Conservation (phyloP, 2,888 invertebrate genomes). For the Globia sparganii region DNA sequence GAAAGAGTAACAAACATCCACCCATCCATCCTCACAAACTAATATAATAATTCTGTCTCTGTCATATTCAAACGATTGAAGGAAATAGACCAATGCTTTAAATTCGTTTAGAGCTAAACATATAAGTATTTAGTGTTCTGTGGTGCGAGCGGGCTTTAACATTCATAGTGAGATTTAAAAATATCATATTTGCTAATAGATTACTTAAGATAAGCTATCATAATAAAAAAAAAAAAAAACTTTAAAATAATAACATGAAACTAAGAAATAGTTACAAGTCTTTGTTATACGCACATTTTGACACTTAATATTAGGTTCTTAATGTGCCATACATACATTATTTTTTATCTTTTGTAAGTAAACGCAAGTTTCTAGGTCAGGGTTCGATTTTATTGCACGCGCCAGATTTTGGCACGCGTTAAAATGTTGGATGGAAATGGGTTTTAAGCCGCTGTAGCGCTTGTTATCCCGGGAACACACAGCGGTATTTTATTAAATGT, state of each 20-base stretch:
- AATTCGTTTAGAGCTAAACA: background rate
- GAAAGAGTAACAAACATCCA: too few species aligned
- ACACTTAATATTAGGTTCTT: background rate
- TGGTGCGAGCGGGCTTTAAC: background rate
- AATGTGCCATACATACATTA: too few species aligned
- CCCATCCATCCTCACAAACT: too few species aligned
- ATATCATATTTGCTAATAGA: too few species aligned
- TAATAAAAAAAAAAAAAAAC: background rate
- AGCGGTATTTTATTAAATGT: conserved; percentile 50
- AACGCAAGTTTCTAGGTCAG: conserved; percentile 44
- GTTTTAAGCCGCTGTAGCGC: conserved; percentile 25
- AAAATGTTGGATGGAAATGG: conserved; percentile 37
- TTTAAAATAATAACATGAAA: background rate
- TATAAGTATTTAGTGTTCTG: background rate
- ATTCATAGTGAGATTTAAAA: background rate
- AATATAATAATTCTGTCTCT: background rate
- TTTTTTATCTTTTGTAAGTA: background rate
- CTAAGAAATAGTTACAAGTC: background rate
- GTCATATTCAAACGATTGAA: background rate
- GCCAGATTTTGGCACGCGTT: conserved; percentile 51
- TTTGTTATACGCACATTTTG: too few species aligned
- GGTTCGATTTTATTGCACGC: conserved; percentile 41
- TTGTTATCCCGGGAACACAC: conserved; percentile 46
- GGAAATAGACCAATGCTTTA: background rate
- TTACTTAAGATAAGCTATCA: background rate